Conservation (phyloP, 2,113 vertebrate genomes). For the Grantiella picta region DNA sequence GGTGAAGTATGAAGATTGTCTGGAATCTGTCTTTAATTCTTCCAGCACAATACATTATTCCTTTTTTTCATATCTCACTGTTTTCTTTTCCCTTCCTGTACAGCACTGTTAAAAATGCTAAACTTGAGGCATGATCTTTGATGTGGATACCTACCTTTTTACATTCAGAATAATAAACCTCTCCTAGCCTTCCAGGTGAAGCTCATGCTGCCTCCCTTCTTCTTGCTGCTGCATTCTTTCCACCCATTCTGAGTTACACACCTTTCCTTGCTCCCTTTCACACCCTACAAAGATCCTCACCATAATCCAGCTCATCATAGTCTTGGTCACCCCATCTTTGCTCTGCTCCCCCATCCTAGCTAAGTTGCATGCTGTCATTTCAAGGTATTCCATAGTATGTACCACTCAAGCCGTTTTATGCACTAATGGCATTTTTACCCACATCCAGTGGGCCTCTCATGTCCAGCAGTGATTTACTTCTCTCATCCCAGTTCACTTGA, state of each 20-base stretch:
- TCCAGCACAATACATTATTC: not conserved
- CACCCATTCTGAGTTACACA: not conserved
- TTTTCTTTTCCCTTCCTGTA: not conserved
- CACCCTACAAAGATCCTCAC: not conserved
- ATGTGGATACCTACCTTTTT: not conserved
- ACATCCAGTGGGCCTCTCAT: accelerated
- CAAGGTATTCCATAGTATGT: not conserved
- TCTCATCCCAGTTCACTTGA: not conserved
- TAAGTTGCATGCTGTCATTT: not conserved
- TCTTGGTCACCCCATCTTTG: not conserved
- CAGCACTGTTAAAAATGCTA: not conserved
- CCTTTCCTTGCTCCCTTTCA: not conserved
- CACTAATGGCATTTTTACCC: not conserved
- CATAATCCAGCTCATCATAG: not conserved
- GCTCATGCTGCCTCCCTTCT: not conserved
- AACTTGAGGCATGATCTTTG: not conserved
- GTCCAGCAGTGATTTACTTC: not conserved
- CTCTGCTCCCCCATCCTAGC: not conserved
- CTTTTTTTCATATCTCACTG: not conserved
- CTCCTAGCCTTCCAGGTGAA: not conserved
- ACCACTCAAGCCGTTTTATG: not conserved
- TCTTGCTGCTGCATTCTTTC: not conserved
- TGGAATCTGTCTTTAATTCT: not conserved
- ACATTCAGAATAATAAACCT: not conserved
- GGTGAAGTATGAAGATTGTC: not conserved